A percentile compares a stretch with the other conserved stretches of the same genome.
phyloP scores from a whole-genome alignment of 2,888 invertebrate genomes.

The Plemyria rubiginata region DNA sequence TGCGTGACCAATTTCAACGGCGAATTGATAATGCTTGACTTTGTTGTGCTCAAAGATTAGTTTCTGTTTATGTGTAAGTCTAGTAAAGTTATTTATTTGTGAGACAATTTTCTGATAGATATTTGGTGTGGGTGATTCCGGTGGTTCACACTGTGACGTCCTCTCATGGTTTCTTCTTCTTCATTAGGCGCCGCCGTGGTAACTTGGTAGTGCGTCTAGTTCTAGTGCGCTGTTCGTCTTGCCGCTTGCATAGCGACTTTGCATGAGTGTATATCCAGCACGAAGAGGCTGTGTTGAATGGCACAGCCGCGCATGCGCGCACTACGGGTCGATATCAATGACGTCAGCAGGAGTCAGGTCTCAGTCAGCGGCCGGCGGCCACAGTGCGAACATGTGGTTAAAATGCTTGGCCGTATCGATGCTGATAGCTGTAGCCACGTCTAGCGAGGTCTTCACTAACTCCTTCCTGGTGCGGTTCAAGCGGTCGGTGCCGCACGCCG shows the following conservation, averaged over 20 bases:
- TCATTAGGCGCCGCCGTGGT: not conserved
- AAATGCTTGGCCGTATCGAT: conserved; percentile 75
- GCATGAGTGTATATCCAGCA: conserved; percentile 40
- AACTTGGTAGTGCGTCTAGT: not conserved
- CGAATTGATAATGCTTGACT: no score
- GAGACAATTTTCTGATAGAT: no score
- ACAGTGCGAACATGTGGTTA: conserved; percentile 76
- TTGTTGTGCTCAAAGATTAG: no score
- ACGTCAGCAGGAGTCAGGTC: conserved; percentile 70
- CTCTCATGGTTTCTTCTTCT: no score
- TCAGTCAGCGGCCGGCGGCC: conserved; percentile 80
- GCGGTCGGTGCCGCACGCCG: conserved; percentile 89
- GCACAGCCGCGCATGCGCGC: conserved; percentile 68
- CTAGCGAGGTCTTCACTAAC: conserved; percentile 95
- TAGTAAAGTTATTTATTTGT: no score
- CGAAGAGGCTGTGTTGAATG: conserved; percentile 60
- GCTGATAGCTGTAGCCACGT: conserved; percentile 71
- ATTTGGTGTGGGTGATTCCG: no score
- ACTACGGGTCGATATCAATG: conserved; percentile 74
- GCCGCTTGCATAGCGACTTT: conserved; percentile 3
- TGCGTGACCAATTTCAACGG: no score
- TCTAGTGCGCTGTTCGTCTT: not conserved
- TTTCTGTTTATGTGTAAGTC: no score
- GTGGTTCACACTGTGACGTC: no score
- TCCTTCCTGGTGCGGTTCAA: conserved; percentile 96